Evolutionary conservation across 2,888 invertebrate species (phyloP).

Genomic region (Drosophila acutilabella): DNA sequence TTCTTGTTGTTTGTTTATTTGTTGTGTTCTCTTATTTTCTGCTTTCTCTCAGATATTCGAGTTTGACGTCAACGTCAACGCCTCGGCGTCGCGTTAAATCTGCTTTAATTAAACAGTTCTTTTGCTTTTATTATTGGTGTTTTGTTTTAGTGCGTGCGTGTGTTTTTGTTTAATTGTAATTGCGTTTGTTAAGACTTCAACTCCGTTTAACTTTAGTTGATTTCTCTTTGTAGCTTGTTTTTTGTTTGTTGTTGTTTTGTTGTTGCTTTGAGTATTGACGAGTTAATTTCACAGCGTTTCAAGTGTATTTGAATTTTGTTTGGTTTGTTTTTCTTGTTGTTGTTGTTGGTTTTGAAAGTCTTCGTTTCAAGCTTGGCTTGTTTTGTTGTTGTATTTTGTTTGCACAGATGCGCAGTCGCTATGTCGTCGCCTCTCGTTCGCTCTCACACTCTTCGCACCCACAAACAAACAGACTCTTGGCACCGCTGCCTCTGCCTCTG

Average conservation of each 20-base stretch:
- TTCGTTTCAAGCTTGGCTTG: slow-evolving; percentile 80
- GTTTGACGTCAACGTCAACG: slow-evolving; percentile 62
- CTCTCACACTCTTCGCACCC: slow-evolving; percentile 40
- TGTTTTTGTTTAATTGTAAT: slow-evolving; percentile 53
- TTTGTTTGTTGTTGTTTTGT: slow-evolving; percentile 48
- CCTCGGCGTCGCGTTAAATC: slow-evolving; percentile 50
- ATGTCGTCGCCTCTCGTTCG: slow-evolving; percentile 37
- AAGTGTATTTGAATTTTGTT: slow-evolving; percentile 73
- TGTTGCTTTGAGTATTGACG: slow-evolving; percentile 80
- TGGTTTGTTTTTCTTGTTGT: slow-evolving; percentile 53
- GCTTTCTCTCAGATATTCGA: slow-evolving; percentile 57
- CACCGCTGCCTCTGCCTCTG: neutral
- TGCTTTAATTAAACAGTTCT: slow-evolving; percentile 36
- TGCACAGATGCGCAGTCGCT: slow-evolving; percentile 73
- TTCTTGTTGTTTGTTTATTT: slow-evolving; percentile 43
- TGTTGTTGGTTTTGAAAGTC: slow-evolving; percentile 66
- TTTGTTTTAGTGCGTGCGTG: slow-evolving; percentile 56
- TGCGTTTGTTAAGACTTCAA: slow-evolving; percentile 51
- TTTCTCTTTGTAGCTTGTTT: slow-evolving; percentile 52
- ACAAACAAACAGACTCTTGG: slow-evolving; percentile 27
- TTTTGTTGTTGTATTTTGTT: slow-evolving; percentile 45
- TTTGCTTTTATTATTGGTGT: slow-evolving; percentile 19
- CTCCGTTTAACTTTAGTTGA: slow-evolving; percentile 67
- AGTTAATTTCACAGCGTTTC: slow-evolving; percentile 79
- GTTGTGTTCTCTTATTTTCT: slow-evolving; percentile 23